Base-by-base conservation (phyloP, 2,113 vertebrate genomes). In the Dipodomys stephensi region DNA sequence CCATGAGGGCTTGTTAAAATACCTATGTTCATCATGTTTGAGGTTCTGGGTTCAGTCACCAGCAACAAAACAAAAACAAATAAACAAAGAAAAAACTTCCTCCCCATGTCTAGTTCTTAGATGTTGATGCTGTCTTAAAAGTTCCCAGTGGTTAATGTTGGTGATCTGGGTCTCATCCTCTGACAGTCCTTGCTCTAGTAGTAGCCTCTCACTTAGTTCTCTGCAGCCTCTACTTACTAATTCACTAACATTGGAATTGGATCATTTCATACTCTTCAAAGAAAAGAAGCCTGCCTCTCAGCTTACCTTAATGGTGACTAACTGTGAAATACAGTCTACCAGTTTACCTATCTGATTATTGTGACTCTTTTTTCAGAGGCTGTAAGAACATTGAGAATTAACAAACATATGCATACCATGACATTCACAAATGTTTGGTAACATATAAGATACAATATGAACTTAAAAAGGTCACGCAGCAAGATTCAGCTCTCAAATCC, bases 381-480 rank as follows among this genome's bases (percentile, higher is more conserved):
- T 49, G 27, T 39, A 86, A 65, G 89, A 62, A 8, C 23, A 44
- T 82, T 78, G 30, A 73, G 27, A 89, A 71, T 62, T 46, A 86
- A 62, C 30, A 67, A 67, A 67, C 62, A 78, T 87, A 53, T 2
- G 46, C 4, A 27, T 27, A 57, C 35, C 83, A 65, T 53, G 49
- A 23, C 2, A 0, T 67, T 64, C 60, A 35, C 23, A 89, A 81
- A 23, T 2, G 3, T 64, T 81, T 80, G 81, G 53, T 64, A 57
- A 78, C 35, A 39, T 39, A 39, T n/a, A 82, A 95, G 39, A 64
- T 30, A 3, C 60, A 8, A 15, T 5, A 92, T 25, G 32, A 53
- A 4, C 32, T 15, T 13, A 0, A 2, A 49, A 35, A 13, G 60
- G 11, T 22, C 35, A 0, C 11, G 8, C 1, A 28, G 60, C n/a